phyloP scores from a whole-genome alignment of 2,113 vertebrate species.

The Phalacrocorax pelagicus region DNA sequence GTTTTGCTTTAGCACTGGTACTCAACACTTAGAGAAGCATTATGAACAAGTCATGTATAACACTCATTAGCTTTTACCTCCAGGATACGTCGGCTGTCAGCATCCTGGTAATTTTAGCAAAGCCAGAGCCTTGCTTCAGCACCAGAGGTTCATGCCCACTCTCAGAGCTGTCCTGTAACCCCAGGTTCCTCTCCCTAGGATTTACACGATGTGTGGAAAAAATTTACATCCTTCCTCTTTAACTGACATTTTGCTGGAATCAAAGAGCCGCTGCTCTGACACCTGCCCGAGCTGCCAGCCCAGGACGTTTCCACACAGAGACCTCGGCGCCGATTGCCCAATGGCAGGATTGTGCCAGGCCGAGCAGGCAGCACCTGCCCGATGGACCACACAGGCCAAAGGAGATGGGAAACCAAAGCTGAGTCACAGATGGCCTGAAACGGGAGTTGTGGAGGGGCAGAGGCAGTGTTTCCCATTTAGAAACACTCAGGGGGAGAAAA shows the following conservation, averaged over 20 bases:
- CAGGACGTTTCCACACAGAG: fast-evolving
- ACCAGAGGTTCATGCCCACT: neutral
- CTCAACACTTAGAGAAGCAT: neutral
- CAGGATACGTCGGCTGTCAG: neutral
- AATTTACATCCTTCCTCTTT: neutral
- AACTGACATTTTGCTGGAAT: neutral
- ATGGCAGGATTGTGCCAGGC: neutral
- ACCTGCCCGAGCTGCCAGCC: neutral
- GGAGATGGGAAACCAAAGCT: neutral
- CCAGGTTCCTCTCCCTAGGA: neutral
- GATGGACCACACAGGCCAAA: fast-evolving
- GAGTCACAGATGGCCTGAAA: neutral
- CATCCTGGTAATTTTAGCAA: neutral
- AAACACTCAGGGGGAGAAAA: neutral
- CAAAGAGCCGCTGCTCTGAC: neutral
- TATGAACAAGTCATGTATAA: neutral
- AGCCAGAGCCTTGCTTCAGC: neutral
- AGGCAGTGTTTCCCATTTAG: neutral
- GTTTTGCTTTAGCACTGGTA: neutral
- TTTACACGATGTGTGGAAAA: neutral
- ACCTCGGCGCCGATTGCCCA: fast-evolving
- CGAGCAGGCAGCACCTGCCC: fast-evolving
- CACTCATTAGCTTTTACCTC: neutral
- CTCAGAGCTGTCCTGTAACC: neutral
- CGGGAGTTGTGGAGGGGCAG: fast-evolving